phyloP scores from a whole-genome alignment of 2,113 vertebrate species.

The Romanogobio albipinnatus region DNA sequence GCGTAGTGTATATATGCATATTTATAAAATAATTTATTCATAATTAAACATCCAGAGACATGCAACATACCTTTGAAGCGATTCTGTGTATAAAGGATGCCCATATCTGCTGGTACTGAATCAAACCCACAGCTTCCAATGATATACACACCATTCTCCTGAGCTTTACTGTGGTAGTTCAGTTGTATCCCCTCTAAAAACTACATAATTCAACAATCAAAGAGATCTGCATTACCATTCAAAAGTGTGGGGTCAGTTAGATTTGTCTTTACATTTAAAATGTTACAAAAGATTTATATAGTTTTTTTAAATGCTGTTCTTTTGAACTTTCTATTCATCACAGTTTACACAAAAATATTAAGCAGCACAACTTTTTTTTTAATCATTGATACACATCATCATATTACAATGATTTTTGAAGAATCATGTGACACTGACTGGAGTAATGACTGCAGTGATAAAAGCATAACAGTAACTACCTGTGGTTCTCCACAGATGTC shows the following conservation, averaged over 20 bases:
- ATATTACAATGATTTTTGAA: not conserved
- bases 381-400: not conserved
- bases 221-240: not conserved
- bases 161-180: constrained; percentile 86
- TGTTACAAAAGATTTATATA: not conserved
- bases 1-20: not conserved
- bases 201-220: constrained; percentile 63
- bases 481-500: constrained; percentile 93
- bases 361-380: not conserved
- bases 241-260: not conserved
- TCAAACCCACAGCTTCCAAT: constrained; percentile 95
- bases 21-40: not conserved
- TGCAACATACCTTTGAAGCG: constrained; percentile 83
- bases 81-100: constrained; percentile 87
- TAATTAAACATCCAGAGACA: not conserved
- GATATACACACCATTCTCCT: constrained; percentile 87
- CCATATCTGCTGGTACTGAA: constrained; percentile 93
- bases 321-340: not conserved
- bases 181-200: constrained; percentile 89
- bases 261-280: no score
- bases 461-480: constrained; percentile 69
- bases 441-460: not conserved
- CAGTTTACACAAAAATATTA: not conserved
- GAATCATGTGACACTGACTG: not conserved
- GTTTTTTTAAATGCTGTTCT: not conserved